These are phyloP conservation scores for Hypotaenidia philippensis DNA, from an alignment of 2,797 vertebrate genomes.

Conservation along the genomic window DNA sequence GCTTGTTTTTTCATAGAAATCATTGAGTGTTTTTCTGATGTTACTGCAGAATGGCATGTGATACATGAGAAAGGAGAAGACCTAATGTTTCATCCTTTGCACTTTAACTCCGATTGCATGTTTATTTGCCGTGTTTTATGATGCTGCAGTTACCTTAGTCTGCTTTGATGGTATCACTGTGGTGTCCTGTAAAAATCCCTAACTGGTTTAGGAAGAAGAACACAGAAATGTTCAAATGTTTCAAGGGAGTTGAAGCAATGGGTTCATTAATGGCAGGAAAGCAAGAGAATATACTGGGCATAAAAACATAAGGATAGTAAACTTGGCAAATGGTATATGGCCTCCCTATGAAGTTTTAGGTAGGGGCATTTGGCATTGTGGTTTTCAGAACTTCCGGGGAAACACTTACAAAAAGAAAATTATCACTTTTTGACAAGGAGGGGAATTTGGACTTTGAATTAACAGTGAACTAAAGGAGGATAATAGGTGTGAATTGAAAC, in stretches of 20 bases:
- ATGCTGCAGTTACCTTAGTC: neutral
- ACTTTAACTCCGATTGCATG: neutral
- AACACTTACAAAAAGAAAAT: constrained; percentile 20
- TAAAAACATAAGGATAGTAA: neutral
- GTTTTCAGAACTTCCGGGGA: constrained; percentile 30
- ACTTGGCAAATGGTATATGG: neutral
- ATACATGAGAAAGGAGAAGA: neutral
- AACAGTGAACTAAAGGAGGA: constrained; percentile 71
- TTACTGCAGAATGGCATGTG: neutral
- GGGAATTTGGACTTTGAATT: constrained; percentile 71
- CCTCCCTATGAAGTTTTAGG: neutral
- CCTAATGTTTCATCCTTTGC: neutral
- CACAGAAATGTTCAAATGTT: neutral
- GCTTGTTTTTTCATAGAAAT: neutral
- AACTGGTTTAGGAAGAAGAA: neutral
- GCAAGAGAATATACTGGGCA: neutral
- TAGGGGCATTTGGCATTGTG: neutral
- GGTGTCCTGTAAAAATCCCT: neutral
- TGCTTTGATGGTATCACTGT: neutral
- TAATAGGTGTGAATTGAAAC: constrained; percentile 80
- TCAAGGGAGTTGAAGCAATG: neutral
- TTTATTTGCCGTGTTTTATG: neutral
- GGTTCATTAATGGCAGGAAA: neutral
- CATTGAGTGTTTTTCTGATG: neutral
- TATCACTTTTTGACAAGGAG: constrained; percentile 53